Evolutionary conservation across 2,113 vertebrate genomes (phyloP).

Genomic region (Percina caprodes): DNA sequence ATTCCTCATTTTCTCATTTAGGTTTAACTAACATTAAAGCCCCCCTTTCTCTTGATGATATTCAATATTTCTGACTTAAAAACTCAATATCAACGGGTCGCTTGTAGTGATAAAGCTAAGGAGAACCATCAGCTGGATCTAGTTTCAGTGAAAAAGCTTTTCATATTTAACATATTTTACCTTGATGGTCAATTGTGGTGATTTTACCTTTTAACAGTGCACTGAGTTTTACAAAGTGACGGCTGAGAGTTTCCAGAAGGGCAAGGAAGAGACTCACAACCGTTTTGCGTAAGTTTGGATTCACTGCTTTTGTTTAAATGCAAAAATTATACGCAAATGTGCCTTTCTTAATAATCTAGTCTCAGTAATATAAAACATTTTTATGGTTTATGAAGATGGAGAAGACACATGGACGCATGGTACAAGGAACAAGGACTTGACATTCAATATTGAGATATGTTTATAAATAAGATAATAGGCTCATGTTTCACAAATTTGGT

Average conservation of each 20-base stretch:
- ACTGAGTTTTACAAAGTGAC: conserved; percentile 91
- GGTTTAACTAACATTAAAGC: background rate
- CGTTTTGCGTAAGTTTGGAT: conserved; percentile 89
- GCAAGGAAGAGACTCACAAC: conserved; percentile 87
- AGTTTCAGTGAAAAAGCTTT: too few species aligned
- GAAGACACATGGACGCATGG: too few species aligned
- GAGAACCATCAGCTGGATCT: too few species aligned
- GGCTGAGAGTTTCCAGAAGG: conserved; percentile 90
- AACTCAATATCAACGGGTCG: background rate
- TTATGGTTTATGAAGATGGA: background rate
- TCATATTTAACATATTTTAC: conserved; percentile 4
- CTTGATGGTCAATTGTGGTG: background rate
- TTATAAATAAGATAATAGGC: background rate
- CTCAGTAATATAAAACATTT: background rate
- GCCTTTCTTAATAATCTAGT: background rate
- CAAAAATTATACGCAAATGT: background rate
- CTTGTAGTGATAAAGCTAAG: background rate
- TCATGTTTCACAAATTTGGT: background rate
- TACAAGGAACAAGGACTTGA: too few species aligned
- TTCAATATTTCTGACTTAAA: background rate
- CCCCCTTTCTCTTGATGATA: background rate
- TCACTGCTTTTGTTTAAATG: background rate
- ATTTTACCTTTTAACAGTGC: conserved; percentile 78
- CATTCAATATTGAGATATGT: background rate
- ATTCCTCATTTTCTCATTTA: background rate